phyloP scores from a whole-genome alignment of 2,888 invertebrate species.

The Dusona sp. region DNA sequence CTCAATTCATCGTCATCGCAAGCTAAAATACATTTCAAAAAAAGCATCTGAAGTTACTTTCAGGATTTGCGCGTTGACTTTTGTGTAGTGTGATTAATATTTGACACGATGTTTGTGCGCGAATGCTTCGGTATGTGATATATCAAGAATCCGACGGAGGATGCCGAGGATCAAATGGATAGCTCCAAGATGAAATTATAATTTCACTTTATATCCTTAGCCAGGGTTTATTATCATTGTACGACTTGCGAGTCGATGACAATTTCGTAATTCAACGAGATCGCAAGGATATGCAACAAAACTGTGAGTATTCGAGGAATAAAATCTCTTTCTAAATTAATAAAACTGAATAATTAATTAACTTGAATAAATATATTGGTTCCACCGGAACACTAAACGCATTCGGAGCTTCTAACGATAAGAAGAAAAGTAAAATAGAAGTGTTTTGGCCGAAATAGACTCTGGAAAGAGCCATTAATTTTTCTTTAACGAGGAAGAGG shows the following conservation, averaged over 20 bases:
- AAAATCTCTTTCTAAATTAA: background rate
- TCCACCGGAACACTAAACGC: background rate
- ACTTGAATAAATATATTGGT: background rate
- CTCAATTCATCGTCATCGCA: background rate
- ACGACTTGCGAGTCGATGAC: constrained; percentile 5
- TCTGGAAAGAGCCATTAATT: background rate
- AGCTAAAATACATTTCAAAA: background rate
- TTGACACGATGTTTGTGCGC: background rate
- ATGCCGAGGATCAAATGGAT: constrained; percentile 40
- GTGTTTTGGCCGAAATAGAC: background rate
- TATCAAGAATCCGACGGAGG: constrained; percentile 9
- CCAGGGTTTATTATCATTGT: background rate
- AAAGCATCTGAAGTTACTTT: background rate
- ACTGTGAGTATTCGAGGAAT: constrained; percentile 9
- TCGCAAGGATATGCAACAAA: constrained; percentile 1
- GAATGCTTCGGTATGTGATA: background rate
- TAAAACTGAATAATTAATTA: background rate
- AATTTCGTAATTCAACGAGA: constrained; percentile 40
- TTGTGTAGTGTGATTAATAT: background rate
- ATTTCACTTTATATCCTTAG: background rate
- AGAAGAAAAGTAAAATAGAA: background rate
- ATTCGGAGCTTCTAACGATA: background rate
- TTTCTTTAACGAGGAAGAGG: background rate
- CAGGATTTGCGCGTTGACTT: background rate
- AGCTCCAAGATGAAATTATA: constrained; percentile 4